A percentile compares a stretch with the other conserved stretches of the same genome.
Evolutionary conservation across 2,888 invertebrate genomes (phyloP).

Genomic region (Sclerodermus sp.): DNA sequence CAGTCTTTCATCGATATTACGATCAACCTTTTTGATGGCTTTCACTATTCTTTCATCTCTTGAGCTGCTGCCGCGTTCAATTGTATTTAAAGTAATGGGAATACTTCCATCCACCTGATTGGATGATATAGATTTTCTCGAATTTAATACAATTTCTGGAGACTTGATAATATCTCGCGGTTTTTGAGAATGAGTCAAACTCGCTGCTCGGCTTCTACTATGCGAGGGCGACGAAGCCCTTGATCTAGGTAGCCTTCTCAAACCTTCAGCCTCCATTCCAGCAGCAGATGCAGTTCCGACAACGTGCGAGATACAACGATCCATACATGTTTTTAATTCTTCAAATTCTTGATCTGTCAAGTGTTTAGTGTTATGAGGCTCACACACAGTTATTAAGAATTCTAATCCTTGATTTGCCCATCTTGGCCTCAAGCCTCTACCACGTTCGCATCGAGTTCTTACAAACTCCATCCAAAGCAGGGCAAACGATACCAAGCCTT

Average conservation of each 20-base stretch:
- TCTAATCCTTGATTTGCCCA: slow-evolving; percentile 91
- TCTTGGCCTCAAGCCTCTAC: slow-evolving; percentile 77
- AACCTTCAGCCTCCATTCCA: background rate
- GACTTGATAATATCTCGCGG: slow-evolving; percentile 33
- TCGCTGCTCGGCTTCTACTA: slow-evolving; percentile 33
- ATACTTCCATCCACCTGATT: slow-evolving; percentile 27
- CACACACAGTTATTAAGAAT: slow-evolving; percentile 82
- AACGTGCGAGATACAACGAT: slow-evolving; percentile 85
- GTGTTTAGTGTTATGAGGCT: slow-evolving; percentile 78
- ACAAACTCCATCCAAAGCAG: slow-evolving; percentile 91
- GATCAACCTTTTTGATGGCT: slow-evolving; percentile 65
- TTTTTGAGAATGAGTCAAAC: slow-evolving; percentile 31
- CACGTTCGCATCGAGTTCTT: slow-evolving; percentile 78
- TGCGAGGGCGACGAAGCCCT: slow-evolving; percentile 44
- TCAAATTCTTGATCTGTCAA: slow-evolving; percentile 79
- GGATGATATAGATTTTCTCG: slow-evolving; percentile 21
- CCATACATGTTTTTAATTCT: slow-evolving; percentile 75
- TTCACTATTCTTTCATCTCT: slow-evolving; percentile 57
- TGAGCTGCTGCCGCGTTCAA: slow-evolving; percentile 22
- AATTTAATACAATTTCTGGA: slow-evolving; percentile 21
- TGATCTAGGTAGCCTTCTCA: slow-evolving; percentile 37
- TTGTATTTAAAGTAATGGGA: slow-evolving; percentile 25
- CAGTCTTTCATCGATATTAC: slow-evolving; percentile 65
- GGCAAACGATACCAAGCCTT: slow-evolving; percentile 70
- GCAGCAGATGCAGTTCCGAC: slow-evolving; percentile 65